These are phyloP conservation scores for Hipposideros armiger DNA, from an alignment of 2,113 vertebrate genomes.

Conservation along the genomic window DNA sequence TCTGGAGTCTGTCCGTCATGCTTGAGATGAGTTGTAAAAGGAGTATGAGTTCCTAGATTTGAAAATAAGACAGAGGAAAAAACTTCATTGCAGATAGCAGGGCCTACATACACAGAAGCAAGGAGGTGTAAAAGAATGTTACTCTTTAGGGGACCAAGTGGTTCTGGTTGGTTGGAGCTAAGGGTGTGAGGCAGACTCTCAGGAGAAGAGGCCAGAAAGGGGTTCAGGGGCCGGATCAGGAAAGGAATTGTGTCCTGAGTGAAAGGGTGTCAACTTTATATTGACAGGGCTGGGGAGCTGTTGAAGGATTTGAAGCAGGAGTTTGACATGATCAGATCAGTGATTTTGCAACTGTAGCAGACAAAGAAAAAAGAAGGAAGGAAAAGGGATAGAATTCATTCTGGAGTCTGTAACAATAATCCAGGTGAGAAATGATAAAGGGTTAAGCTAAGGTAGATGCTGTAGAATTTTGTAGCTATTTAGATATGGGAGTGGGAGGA, in stretches of 20 bases:
- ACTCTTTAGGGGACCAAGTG: not conserved
- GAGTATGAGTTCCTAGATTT: not conserved
- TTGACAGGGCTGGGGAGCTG: not conserved
- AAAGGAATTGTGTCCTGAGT: not conserved
- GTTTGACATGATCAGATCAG: slow-evolving; percentile 10
- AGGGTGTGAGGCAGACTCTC: not conserved
- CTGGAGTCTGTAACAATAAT: not conserved
- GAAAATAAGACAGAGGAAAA: not conserved
- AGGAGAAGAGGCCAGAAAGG: not conserved
- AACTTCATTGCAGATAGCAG: not conserved
- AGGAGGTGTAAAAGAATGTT: not conserved
- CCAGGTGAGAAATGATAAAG: not conserved
- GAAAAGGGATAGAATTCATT: not conserved
- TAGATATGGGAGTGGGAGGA: not conserved
- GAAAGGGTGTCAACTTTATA: not conserved
- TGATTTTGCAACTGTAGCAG: slow-evolving; percentile 40
- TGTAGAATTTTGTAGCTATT: not conserved
- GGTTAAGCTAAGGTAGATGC: not conserved
- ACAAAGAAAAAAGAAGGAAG: not conserved
- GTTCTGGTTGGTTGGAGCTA: not conserved
- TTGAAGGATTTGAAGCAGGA: slow-evolving; percentile 7
- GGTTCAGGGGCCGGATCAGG: not conserved
- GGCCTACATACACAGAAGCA: not conserved
- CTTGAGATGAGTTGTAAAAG: slow-evolving; percentile 19
- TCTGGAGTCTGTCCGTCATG: not conserved